Conservation (phyloP, 2,797 vertebrate genomes). For the Chrosomus eos region DNA sequence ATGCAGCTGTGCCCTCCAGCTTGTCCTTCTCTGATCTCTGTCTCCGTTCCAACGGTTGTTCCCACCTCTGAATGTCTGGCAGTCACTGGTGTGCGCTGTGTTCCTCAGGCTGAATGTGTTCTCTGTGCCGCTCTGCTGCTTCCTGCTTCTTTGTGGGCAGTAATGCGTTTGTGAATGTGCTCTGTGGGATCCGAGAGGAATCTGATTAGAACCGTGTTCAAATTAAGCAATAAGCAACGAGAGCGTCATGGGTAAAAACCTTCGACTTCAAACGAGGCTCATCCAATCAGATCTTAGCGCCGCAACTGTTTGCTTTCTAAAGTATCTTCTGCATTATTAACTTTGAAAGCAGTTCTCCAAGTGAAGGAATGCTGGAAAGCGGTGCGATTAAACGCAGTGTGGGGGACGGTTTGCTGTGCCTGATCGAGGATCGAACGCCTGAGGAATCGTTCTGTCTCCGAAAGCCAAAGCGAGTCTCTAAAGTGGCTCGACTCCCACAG, state of each 20-base stretch:
- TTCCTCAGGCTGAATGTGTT: constrained; percentile 50
- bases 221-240: neutral
- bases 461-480: constrained; percentile 30
- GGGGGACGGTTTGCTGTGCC: constrained; percentile 12
- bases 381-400: constrained; percentile 19
- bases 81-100: constrained; percentile 26
- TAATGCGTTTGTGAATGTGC: constrained; percentile 35
- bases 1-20: constrained; percentile 65
- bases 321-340: constrained; percentile 18
- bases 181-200: constrained; percentile 9
- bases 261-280: neutral
- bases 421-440: constrained; percentile 28
- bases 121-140: constrained; percentile 32
- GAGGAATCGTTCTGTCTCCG: constrained; percentile 43
- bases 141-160: constrained; percentile 34
- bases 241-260: neutral
- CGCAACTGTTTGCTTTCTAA: constrained; percentile 1
- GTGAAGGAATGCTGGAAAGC: constrained; percentile 4
- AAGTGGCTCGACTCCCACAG: constrained; percentile 64
- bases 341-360: neutral
- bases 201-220: constrained; percentile 3
- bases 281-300: constrained; percentile 5
- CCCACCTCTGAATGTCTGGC: constrained; percentile 67
- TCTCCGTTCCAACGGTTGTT: constrained; percentile 66
- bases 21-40: constrained; percentile 60